Base-by-base conservation (phyloP, 2,888 invertebrate genomes). In the Alentia gelatinosa region DNA sequence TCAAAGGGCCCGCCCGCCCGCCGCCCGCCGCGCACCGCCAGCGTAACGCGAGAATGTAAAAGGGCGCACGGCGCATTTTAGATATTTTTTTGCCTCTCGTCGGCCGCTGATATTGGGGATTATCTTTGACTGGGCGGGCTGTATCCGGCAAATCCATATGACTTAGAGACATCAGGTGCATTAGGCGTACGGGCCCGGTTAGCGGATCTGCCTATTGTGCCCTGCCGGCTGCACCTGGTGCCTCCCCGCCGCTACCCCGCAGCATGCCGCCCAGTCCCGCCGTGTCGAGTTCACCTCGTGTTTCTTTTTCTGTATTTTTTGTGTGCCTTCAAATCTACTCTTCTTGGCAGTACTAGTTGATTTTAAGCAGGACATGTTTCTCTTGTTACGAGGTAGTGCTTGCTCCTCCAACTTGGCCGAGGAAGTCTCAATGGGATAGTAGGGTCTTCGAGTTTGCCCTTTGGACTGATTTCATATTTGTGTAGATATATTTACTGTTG, bases 111-210 rank as follows among this genome's bases (percentile, higher is more conserved):
- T 19, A 68, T 30, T 30, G 83, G 83, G 83, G 83, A 83, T 83
- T 83, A 83, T 83, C 83, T 83, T 83, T 83, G 83, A 40, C 39
- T 40, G n/a, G 7, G 75, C 83, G 23, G 68, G n/a, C 83, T 39
- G 83, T 37, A 83, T 83, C 83, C 23, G 83, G 35, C 83, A 83
- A 83, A 83, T 83, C 83, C 83, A 83, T 83, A 37, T 37, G 83
- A 83, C 83, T 83, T 37, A 40, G n/a, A 30, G 33, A 37, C 39
- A 40, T 68, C 39, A 40, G 83, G 83, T 83, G 83, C 83, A 83
- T 83, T 83, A 83, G 83, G 7, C 39, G 40, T 1, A 35, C 37
- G 40, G 83, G 12, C 23, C 1, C 39, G 19, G 83, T 40, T 40
- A 40, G 83, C 83, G 83, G 83, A 37, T 40, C 39, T 23, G 23